These are phyloP conservation scores for Macrostomum lignano DNA, from an alignment of 1,140 invertebrate species.

Conservation along the genomic window DNA sequence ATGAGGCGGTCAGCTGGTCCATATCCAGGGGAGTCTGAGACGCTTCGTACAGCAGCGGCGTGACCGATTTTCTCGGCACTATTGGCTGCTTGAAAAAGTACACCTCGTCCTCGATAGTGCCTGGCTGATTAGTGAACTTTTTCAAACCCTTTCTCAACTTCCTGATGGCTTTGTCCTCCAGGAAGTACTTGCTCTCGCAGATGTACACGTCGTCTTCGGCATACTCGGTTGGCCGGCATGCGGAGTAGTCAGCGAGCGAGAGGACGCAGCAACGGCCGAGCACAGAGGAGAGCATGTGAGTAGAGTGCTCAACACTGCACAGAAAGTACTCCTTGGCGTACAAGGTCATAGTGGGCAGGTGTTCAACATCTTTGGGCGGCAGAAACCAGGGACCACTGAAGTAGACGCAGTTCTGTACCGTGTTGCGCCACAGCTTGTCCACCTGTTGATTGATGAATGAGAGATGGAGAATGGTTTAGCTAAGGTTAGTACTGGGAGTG, in stretches of 20 bases:
- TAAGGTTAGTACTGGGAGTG: too few species aligned
- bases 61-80: constrained; percentile 39
- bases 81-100: constrained; percentile 47
- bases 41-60: too few species aligned
- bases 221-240: constrained; percentile 68
- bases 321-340: constrained; percentile 78
- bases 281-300: constrained; percentile 55
- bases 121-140: constrained; percentile 7
- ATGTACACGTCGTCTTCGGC: constrained; percentile 65
- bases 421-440: background rate
- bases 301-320: constrained; percentile 52
- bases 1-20: too few species aligned
- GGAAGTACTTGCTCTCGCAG: constrained; percentile 70
- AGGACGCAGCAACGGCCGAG: constrained; percentile 65
- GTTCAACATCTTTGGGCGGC: constrained; percentile 51
- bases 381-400: constrained; percentile 76
- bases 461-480: too few species aligned
- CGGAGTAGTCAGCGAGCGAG: constrained; percentile 61
- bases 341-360: constrained; percentile 41
- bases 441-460: too few species aligned
- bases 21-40: too few species aligned
- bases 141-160: constrained; percentile 35
- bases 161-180: constrained; percentile 38
- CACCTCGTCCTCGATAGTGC: constrained; percentile 48
- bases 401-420: constrained; percentile 25